phyloP scores from a whole-genome alignment of 2,797 vertebrate genomes.

The Xiphophorus birchmanni region DNA sequence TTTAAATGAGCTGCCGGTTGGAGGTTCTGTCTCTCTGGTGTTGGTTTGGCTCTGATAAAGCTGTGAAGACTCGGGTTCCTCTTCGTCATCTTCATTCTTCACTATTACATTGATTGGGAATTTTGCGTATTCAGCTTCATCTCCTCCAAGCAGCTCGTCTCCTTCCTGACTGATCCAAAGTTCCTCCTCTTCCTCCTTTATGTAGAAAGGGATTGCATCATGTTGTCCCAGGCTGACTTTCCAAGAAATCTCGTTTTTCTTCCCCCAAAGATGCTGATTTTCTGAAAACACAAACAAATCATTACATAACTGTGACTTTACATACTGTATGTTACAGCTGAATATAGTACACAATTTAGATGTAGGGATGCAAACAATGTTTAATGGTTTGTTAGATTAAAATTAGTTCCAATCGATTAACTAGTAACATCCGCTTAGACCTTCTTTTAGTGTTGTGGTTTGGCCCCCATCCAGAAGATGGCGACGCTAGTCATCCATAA shows the following conservation, averaged over 20 bases:
- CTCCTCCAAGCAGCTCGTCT: background rate
- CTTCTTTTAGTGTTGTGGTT: too few species aligned
- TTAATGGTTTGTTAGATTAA: too few species aligned
- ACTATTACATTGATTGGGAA: constrained; percentile 15
- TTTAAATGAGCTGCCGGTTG: background rate
- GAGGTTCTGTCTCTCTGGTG: background rate
- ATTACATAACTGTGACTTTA: background rate
- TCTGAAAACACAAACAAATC: background rate
- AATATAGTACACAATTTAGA: background rate
- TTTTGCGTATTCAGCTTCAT: constrained; percentile 2
- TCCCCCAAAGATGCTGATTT: background rate
- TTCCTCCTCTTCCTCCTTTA: constrained; percentile 32
- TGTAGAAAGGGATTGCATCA: background rate
- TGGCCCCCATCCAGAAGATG: too few species aligned
- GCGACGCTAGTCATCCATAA: too few species aligned
- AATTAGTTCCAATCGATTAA: too few species aligned
- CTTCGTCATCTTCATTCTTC: constrained; percentile 31
- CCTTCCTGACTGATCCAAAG: constrained; percentile 14
- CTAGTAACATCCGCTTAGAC: too few species aligned
- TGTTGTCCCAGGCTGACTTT: constrained; percentile 1
- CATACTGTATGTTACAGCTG: background rate
- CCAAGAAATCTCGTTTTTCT: constrained; percentile 20
- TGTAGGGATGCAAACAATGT: background rate
- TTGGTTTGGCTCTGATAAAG: constrained; percentile 18
- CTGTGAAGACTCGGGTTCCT: constrained; percentile 6